Base-by-base conservation (phyloP, 2,888 invertebrate species). In the Ceriagrion tenellum region DNA sequence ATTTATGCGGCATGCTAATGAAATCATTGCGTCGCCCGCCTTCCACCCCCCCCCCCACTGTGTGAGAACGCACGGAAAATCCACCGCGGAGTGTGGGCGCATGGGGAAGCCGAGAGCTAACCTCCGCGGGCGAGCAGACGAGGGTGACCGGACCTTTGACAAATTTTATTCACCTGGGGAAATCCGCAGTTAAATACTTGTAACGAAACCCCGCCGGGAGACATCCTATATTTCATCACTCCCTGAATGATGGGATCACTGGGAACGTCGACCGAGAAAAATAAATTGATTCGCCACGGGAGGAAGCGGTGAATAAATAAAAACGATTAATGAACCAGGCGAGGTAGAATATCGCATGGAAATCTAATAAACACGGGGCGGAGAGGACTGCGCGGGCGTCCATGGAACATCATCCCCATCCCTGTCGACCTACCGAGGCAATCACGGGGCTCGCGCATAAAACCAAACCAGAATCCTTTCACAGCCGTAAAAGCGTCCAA, bases 401-500 rank as follows among this genome's bases (percentile, higher is more conserved):
- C 69, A 20, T 12, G 26, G 26, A 1, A 81, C 81, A 35, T 81
- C 81, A 3, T 35, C 81, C 81, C 81, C 18, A 59, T 47, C 47
- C 47, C 47, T 69, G 35, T 16, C 81, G 35, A 30, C 81, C 35
- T 18, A 81, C 81, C 35, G 35, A 35, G n/a, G 81, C 81, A 81
- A 81, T 81, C 81, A 81, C 81, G 35, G 81, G 13, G 1, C 16
- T 26, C 4, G 30, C 12, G 35, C 81, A 35, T 81, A 81, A 81
- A 81, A 35, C 81, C 81, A 81, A 81, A 16, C 81, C 81, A 81
- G 81, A 35, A 81, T 81, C 35, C 81, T 30, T 81, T 16, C 35
- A 12, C 81, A 35, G n/a, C 81, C 81, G 30, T 81, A 81, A 81
- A 81, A 81, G 81, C 81, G 18, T 81, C 81, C 81, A 81, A 81